phyloP scores from a whole-genome alignment of 2,888 invertebrate genomes.

The Fissipunctia ypsillon region DNA sequence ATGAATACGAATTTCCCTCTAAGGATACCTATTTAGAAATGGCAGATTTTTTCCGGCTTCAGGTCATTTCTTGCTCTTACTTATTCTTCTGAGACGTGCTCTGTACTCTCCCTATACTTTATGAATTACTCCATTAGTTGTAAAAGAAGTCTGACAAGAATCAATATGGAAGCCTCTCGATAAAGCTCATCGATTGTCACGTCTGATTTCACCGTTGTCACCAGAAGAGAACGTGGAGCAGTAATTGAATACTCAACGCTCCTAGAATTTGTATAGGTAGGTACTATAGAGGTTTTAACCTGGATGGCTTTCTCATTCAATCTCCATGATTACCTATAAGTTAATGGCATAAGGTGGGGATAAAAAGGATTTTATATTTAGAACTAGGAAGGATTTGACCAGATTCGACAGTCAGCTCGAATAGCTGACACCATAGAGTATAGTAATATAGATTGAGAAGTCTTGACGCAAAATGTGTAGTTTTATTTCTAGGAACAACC shows the following conservation, averaged over 20 bases:
- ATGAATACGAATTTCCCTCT: constrained; percentile 5
- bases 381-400: neutral
- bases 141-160: neutral
- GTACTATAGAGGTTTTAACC: neutral
- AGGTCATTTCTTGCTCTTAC: neutral
- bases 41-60: neutral
- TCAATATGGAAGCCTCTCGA: neutral
- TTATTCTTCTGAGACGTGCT: neutral
- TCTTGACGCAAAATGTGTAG: neutral
- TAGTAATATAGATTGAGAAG: too few relatives aligned
- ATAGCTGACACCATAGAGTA: too few relatives aligned
- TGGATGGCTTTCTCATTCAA: neutral
- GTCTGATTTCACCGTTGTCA: neutral
- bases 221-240: neutral
- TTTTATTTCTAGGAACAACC: neutral
- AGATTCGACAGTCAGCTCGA: neutral
- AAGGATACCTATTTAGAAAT: constrained; percentile 5
- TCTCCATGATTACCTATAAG: too few relatives aligned
- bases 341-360: neutral
- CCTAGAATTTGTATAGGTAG: neutral
- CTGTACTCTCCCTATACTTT: neutral
- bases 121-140: neutral
- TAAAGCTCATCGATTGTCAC: neutral
- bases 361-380: too few relatives aligned
- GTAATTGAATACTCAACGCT: neutral